phyloP scores from a whole-genome alignment of 1,140 invertebrate genomes.

The Protaetia brevitarsis region DNA sequence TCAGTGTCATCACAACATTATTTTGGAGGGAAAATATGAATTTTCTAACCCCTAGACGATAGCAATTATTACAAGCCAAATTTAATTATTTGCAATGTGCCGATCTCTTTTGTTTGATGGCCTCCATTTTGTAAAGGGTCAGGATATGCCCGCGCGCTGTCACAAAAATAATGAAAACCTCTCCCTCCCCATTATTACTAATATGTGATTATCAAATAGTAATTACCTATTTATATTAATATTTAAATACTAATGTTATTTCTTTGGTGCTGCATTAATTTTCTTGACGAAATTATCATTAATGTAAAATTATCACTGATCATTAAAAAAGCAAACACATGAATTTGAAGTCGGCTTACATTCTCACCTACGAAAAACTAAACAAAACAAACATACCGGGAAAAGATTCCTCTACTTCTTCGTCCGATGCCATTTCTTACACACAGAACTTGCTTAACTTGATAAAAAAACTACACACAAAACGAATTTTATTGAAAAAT shows the following conservation, averaged over 20 bases:
- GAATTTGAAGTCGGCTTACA: slow-evolving; percentile 36
- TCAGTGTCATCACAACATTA: slow-evolving; percentile 40
- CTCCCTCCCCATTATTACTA: slow-evolving; percentile 38
- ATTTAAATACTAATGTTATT: not conserved
- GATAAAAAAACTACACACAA: not conserved
- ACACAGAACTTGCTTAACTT: not conserved
- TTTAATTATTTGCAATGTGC: slow-evolving; percentile 48
- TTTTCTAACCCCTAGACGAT: slow-evolving; percentile 40
- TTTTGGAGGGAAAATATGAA: slow-evolving; percentile 45
- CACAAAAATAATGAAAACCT: slow-evolving; percentile 53
- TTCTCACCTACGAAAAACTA: slow-evolving; percentile 32
- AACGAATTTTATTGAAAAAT: slow-evolving; percentile 16
- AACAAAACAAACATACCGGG: slow-evolving; percentile 62
- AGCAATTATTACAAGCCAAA: slow-evolving; percentile 27
- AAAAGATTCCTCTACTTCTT: slow-evolving; percentile 72
- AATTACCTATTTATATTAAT: slow-evolving; percentile 27
- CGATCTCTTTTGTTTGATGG: slow-evolving; percentile 66
- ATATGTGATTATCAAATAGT: slow-evolving; percentile 41
- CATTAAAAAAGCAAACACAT: slow-evolving; percentile 26
- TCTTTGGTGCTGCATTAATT: not conserved
- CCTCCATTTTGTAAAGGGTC: slow-evolving; percentile 68
- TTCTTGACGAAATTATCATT: not conserved
- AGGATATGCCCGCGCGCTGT: slow-evolving; percentile 51
- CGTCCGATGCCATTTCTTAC: slow-evolving; percentile 67
- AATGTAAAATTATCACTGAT: not conserved